A percentile compares a stretch with the other conserved stretches of the same genome.
phyloP scores from a whole-genome alignment of 2,888 invertebrate species.

The Augiades crinisus region DNA sequence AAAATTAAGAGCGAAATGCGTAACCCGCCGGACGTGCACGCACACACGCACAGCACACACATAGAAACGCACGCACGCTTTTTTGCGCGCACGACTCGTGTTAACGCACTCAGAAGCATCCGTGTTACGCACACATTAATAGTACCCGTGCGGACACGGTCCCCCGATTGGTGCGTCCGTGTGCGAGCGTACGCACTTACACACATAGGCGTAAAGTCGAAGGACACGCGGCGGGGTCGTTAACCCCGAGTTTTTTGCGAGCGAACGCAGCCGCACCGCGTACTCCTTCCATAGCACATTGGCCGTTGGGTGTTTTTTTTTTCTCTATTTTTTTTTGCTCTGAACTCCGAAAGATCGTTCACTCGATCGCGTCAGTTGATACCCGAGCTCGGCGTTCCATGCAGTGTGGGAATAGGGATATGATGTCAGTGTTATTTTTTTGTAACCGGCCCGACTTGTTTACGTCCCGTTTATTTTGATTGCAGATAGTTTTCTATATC shows the following conservation, averaged over 20 bases:
- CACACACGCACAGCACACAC: conserved; percentile 31
- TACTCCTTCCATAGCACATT: conserved; percentile 67
- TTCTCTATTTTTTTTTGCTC: conserved; percentile 47
- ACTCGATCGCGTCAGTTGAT: conserved; percentile 54
- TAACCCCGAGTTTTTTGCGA: conserved; percentile 76
- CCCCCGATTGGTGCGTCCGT: conserved; percentile 38
- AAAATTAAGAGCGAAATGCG: conserved; percentile 60
- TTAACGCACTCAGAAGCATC: conserved; percentile 58
- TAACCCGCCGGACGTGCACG: conserved; percentile 37
- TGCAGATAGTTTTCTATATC: conserved; percentile 20
- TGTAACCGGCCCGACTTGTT: conserved; percentile 37
- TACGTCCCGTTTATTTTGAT: conserved; percentile 50
- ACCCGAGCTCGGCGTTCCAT: conserved; percentile 44
- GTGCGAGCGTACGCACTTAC: conserved; percentile 54
- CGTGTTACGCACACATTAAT: conserved; percentile 53
- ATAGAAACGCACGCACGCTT: conserved; percentile 43
- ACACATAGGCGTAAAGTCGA: conserved; percentile 56
- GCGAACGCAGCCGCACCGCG: conserved; percentile 64
- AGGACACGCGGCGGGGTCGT: conserved; percentile 75
- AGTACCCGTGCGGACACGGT: conserved; percentile 44
- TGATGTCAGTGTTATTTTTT: conserved; percentile 55
- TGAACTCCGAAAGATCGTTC: conserved; percentile 59
- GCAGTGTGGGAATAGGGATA: conserved; percentile 64
- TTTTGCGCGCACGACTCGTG: conserved; percentile 48
- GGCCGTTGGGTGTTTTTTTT: conserved; percentile 57